Evolutionary conservation across 2,113 vertebrate species (phyloP), one percentile per base, ranked within the genome.

Genomic region (Sander lucioperca): DNA sequence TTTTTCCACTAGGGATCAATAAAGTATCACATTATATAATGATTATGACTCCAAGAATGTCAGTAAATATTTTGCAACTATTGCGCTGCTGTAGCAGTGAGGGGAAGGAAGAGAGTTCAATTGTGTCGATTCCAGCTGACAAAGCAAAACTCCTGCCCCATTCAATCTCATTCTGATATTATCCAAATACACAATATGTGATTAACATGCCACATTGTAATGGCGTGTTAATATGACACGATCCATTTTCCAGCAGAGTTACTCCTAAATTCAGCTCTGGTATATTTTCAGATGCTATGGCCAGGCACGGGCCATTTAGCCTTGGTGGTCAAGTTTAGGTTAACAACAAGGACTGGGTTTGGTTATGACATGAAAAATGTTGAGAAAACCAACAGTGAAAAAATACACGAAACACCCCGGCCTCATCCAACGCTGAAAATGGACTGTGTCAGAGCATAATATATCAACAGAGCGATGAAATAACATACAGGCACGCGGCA

Each of bases 401-500:
- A 80, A 79, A 89, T 23, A 71, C 72, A 79, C 15, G 4, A 48
- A 81, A 61, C 56, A 67, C 30, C 39, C 23, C 12, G 16, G 53
- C 21, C 19, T 73, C 43, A 11, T 84, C 61, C 14, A 61, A 75
- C 21, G 30, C 58, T 2, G 64, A 82, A 85, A 87, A 64, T 77
- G 85, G 86, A 82, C 68, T 80, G 59, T 74, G 82, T 88, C 80
- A 80, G 59, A 85, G 83, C 14, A 30, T 58, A 80, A 79, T 84
- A 77, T 79, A 86, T 92, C 90, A 93, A 90, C 88, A 89, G 12
- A 51, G 75, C 56, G 27, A 76, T 86, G 77, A 82, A 92, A 90
- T 82, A 91, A 88, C 88, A 91, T 48, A 83, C 85, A 85, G 83
- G 50, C 83, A 67, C 3, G 72, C 77, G 82, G 74, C 74, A 53